Base-by-base conservation (phyloP, 2,888 invertebrate species). In the Lithophane socia region DNA sequence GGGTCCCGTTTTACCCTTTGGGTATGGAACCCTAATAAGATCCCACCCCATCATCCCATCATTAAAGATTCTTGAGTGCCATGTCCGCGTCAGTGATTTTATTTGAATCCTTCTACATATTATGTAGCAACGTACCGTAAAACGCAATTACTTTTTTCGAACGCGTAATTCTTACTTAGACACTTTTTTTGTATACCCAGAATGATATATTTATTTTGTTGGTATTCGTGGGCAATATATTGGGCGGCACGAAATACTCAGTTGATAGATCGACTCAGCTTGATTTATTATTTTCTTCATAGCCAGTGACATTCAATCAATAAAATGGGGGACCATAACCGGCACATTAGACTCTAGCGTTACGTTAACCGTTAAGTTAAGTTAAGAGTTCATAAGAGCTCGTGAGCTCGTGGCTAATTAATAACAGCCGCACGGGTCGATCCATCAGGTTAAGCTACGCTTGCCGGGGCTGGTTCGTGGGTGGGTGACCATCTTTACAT, bases 231-330 rank as follows among this genome's bases (percentile, higher is more conserved):
- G 21, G 44, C 64, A 68, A 80, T 79, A 63, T 84, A 76, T 75
- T 24, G 70, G 54, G 21, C n/a, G 52, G 65, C 16, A 80, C 42
- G 56, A 69, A 75, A 75, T 63, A 64, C 65, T 77, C 49, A 56
- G 52, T 80, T 86, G 86, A 86, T 87, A 78, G 80, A 87, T 85
- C 63, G 85, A 49, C 66, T 44, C 60, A 18, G 63, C 58, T 78
- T 86, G 86, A 86, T 86, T 81, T 85, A 86, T 87, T 75, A 85
- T 78, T 71, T 64, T 76, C 80, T 76, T 72, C 73, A 75, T 54
- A 79, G 65, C 52, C 24, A 72, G 67, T 75, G 87, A 80, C 79
- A 72, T 68, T 75, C 61, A 64, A 79, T 87, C 71, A 78, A 82
- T 56, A 78, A 78, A 78, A 68, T 75, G 47, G 52, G 18, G 13